Percentiles rank a stretch among this genome's conserved stretches.
These are phyloP conservation scores for Dendroctonus ponderosae DNA, from an alignment of 1,140 invertebrate species.

Conservation along the genomic window DNA sequence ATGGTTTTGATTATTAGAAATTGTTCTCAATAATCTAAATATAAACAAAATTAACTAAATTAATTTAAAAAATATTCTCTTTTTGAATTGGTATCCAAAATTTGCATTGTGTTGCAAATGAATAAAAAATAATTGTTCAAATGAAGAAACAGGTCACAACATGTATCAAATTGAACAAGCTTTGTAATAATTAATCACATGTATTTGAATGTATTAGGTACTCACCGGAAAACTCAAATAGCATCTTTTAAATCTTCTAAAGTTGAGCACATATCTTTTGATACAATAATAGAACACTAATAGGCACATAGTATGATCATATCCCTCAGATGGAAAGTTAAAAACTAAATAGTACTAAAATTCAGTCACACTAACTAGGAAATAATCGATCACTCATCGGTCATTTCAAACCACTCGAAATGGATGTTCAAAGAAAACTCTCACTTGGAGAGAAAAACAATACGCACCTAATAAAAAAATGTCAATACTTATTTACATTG, in stretches of 20 bases:
- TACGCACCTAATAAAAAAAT: too few species aligned
- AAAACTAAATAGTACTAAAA: too few species aligned
- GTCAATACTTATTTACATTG: too few species aligned
- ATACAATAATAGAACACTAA: slow-evolving; percentile 42
- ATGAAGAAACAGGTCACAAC: not conserved
- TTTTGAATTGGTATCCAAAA: not conserved
- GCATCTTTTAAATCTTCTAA: slow-evolving; percentile 34
- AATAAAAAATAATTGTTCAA: not conserved
- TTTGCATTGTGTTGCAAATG: not conserved
- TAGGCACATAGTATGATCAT: slow-evolving; percentile 41
- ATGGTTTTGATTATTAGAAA: too few species aligned
- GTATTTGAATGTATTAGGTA: slow-evolving; percentile 5
- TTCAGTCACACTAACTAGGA: too few species aligned
- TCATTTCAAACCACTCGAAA: too few species aligned
- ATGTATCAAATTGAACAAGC: not conserved
- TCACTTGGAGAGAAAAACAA: too few species aligned
- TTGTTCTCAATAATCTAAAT: too few species aligned
- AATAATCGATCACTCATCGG: too few species aligned
- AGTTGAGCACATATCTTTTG: slow-evolving; percentile 42
- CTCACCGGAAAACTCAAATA: slow-evolving; percentile 38
- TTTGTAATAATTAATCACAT: not conserved
- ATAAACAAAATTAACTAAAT: not conserved
- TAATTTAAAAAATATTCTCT: not conserved
- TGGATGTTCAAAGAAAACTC: too few species aligned
- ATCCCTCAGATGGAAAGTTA: too few species aligned